A percentile compares a stretch with the other conserved stretches of the same genome.
These are phyloP conservation scores for Griposia aprilina DNA, from an alignment of 2,888 invertebrate species.

Conservation along the genomic window DNA sequence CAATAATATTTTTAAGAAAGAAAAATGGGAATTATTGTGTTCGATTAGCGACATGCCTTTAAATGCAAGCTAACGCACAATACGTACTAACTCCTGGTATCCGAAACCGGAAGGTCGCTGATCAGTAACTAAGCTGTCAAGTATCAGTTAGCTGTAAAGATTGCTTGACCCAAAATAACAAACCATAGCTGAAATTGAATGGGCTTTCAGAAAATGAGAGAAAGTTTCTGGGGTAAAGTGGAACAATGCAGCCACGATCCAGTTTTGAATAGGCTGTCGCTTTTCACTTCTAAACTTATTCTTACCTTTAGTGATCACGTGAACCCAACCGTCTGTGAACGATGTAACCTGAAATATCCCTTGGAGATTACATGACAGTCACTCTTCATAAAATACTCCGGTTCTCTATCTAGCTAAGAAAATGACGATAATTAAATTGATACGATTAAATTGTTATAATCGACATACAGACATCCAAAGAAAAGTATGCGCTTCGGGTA, in stretches of 20 bases:
- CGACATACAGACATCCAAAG: background rate
- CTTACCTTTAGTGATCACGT: background rate
- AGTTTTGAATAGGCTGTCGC: background rate
- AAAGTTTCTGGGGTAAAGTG: background rate
- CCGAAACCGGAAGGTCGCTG: background rate
- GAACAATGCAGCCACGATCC: background rate
- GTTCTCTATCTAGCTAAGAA: too few species aligned
- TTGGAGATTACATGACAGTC: too few species aligned
- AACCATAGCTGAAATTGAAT: background rate
- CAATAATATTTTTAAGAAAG: too few species aligned
- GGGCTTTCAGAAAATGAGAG: background rate
- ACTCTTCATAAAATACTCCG: too few species aligned
- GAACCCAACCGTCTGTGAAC: background rate
- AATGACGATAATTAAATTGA: too few species aligned
- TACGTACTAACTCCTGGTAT: background rate
- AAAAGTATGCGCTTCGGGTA: background rate
- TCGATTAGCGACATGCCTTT: too few species aligned
- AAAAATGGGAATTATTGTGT: too few species aligned
- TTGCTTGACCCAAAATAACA: background rate
- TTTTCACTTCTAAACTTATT: conserved; percentile 4
- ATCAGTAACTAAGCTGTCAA: background rate
- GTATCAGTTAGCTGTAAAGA: background rate
- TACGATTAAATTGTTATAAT: too few species aligned
- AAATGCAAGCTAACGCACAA: background rate
- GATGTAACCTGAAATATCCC: background rate